Evolutionary conservation across 2,888 invertebrate genomes (phyloP).

Genomic region (Mimumesa dahlbomi): DNA sequence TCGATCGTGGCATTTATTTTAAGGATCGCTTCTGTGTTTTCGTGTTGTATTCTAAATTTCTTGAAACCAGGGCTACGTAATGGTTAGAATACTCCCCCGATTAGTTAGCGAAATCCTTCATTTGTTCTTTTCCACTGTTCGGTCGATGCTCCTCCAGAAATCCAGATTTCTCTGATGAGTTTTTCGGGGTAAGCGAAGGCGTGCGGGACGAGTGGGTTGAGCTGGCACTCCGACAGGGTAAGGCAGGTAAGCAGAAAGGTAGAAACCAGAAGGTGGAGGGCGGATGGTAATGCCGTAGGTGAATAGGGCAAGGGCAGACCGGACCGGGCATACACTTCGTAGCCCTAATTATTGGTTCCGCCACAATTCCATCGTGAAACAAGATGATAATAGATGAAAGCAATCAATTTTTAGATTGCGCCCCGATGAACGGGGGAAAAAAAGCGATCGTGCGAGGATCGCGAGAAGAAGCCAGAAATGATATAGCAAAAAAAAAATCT

Average conservation of each 20-base stretch:
- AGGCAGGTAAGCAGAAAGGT: conserved; percentile 53
- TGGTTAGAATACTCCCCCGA: too few species aligned
- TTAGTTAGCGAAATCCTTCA: not conserved
- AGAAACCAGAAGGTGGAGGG: conserved; percentile 38
- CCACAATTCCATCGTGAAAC: conserved; percentile 70
- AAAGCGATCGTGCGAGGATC: conserved; percentile 22
- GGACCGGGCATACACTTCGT: conserved; percentile 49
- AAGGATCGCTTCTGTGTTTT: too few species aligned
- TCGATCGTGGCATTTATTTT: too few species aligned
- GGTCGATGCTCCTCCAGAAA: not conserved
- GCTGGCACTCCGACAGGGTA: conserved; percentile 29
- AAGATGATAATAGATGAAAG: conserved; percentile 76
- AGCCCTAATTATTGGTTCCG: conserved; percentile 74
- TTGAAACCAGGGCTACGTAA: too few species aligned
- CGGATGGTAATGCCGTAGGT: conserved; percentile 35
- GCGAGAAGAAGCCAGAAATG: conserved; percentile 15
- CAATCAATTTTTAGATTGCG: conserved; percentile 73
- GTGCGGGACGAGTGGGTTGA: conserved; percentile 50
- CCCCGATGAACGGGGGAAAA: conserved; percentile 45
- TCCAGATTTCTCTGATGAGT: conserved; percentile 17
- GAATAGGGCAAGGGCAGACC: conserved; percentile 57
- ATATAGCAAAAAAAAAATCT: conserved; percentile 25
- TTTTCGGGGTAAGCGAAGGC: conserved; percentile 29
- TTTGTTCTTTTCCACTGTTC: not conserved
- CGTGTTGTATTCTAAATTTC: too few species aligned